Base-by-base conservation (phyloP, 2,113 vertebrate species). In the Saguinus midas region DNA sequence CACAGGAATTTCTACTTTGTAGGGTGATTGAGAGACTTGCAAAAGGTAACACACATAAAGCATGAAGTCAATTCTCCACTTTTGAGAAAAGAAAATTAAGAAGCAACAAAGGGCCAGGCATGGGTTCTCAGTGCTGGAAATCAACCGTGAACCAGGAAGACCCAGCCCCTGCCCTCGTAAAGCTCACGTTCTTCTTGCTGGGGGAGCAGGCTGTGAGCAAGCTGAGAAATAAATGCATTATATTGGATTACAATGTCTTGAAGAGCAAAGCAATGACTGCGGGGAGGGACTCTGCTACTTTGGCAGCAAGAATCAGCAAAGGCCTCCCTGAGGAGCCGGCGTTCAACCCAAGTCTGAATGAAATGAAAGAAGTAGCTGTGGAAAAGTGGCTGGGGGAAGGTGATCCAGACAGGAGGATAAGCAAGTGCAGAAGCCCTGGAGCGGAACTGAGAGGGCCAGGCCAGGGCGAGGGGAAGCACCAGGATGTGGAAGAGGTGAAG, bases 241-340 rank as follows among this genome's bases (percentile, higher is more conserved):
- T 5, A 8, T 32, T 23, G 8, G 64, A 79, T 58, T 35, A 61
- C 27, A 25, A 21, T 21, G 20, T 35, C 52, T 87, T 66, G 18
- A 57, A 48, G 17, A 84, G 25, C 35, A 37, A n/a, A 57, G 17
- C 45, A 29, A 10, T 10, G 52, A 79, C 7, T 8, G 7, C 4
- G 21, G 8, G 13, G 10, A 6, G 13, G 8, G 2, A 1, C 2
- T 35, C 5, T 48, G 7, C 27, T 29, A 1, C 23, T 58, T 66
- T 13, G 48, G 16, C 72, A 61, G 27, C 4, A 20, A 4, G 8
- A 14, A 3, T 32, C 57, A 35, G 50, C 1, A 40, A 40, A 12
- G 32, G 20, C 85, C 4, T 86, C 58, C 35, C 50, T 16, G 29
- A 37, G 55, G 17, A 68, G 29, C 0, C 21, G 45, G 16, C 32